These are phyloP conservation scores for Geotrupes spiniger DNA, from an alignment of 2,888 invertebrate genomes.

Conservation along the genomic window DNA sequence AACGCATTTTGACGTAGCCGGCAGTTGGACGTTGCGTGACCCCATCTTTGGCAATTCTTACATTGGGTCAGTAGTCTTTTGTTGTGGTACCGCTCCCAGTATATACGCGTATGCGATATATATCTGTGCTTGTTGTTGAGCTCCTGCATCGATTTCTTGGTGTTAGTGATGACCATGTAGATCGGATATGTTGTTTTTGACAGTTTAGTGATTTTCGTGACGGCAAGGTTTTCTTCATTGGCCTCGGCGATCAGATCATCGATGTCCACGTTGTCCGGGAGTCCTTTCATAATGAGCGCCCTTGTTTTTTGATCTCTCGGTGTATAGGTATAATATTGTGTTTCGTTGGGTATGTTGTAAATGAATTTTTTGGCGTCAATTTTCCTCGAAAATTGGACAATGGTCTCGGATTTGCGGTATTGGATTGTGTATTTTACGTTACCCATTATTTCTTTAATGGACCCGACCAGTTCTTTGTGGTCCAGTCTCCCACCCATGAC, in stretches of 20 bases:
- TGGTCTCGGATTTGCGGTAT: not conserved
- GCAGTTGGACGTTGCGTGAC: constrained; percentile 16
- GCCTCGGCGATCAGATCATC: not conserved
- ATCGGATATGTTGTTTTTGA: constrained; percentile 2
- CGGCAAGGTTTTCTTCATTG: not conserved
- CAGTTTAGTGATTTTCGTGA: not conserved
- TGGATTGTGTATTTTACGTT: not conserved
- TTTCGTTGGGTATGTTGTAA: too few species aligned
- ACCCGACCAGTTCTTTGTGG: not conserved
- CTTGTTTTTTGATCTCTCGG: too few species aligned
- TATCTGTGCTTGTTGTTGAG: constrained; percentile 1
- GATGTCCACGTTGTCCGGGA: not conserved
- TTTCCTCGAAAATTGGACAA: too few species aligned
- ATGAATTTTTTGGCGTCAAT: too few species aligned
- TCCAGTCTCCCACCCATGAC: not conserved
- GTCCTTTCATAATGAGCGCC: constrained; percentile 8
- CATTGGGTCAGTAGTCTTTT: constrained; percentile 10
- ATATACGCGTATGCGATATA: not conserved
- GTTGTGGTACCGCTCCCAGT: not conserved
- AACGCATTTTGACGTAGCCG: constrained; percentile 7
- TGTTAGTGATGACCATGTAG: not conserved
- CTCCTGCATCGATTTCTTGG: not conserved
- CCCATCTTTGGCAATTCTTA: constrained; percentile 20
- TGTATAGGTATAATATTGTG: too few species aligned
- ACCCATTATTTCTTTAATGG: not conserved